A percentile compares a stretch with the other conserved stretches of the same genome.
Evolutionary conservation across 1,140 invertebrate species (phyloP).

Genomic region (Brachionus manjavacas): DNA sequence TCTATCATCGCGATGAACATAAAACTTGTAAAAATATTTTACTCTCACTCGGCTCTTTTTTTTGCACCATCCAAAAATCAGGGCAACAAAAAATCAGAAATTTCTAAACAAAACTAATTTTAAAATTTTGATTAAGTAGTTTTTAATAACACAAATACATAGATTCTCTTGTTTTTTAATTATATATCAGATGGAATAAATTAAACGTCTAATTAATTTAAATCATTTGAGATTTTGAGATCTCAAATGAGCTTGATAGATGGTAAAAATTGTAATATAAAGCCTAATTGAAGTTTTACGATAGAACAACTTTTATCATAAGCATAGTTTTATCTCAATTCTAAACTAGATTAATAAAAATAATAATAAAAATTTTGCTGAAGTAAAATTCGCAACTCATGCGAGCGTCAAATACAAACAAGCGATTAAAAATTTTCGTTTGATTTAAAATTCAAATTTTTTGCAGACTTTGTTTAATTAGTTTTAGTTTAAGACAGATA

Average conservation of each 20-base stretch:
- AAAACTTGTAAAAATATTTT: background rate
- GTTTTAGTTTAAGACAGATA: background rate
- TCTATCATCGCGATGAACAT: background rate
- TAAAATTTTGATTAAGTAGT: background rate
- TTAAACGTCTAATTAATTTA: constrained; percentile 34
- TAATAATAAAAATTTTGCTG: constrained; percentile 10
- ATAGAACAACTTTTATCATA: background rate
- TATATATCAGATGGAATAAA: constrained; percentile 35
- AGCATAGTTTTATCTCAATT: constrained; percentile 24
- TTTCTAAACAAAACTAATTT: background rate
- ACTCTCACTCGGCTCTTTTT: background rate
- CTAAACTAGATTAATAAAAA: constrained; percentile 17
- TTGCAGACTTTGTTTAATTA: constrained; percentile 8
- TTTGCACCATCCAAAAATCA: background rate
- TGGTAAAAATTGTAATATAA: background rate
- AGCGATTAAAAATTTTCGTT: background rate
- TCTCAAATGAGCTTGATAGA: background rate
- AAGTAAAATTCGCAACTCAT: constrained; percentile 8
- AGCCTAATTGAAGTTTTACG: background rate
- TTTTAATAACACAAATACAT: background rate
- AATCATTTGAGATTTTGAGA: constrained; percentile 12
- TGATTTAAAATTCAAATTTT: constrained; percentile 35
- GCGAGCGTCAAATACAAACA: background rate
- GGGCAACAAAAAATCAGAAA: background rate
- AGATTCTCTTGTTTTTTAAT: background rate